These are phyloP conservation scores for Trochalopteron elliotii DNA, from an alignment of 2,113 vertebrate genomes.

Conservation along the genomic window DNA sequence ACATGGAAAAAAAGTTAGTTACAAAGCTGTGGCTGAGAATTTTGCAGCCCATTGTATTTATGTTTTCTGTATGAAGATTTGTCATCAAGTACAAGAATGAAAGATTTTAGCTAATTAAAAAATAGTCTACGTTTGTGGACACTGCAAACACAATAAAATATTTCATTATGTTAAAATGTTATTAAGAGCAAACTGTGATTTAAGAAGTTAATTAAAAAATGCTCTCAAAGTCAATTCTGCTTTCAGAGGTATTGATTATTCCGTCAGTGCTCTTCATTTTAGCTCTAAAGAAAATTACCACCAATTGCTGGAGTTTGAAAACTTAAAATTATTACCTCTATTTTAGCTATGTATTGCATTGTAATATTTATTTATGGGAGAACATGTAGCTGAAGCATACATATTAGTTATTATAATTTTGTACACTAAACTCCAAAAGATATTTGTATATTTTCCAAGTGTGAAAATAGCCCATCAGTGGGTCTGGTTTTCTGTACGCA, in stretches of 20 bases:
- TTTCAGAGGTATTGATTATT: constrained; percentile 6
- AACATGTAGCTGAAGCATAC: background rate
- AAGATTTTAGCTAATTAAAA: background rate
- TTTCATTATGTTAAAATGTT: background rate
- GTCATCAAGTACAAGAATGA: background rate
- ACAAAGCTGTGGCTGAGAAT: background rate
- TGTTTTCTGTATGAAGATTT: background rate
- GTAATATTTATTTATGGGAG: background rate
- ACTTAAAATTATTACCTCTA: background rate
- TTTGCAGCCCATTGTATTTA: background rate
- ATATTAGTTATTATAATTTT: background rate
- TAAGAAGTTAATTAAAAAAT: constrained; percentile 4
- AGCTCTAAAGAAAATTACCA: background rate
- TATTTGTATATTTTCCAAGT: background rate
- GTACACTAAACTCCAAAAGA: background rate
- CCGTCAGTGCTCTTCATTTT: background rate
- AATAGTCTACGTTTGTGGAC: background rate
- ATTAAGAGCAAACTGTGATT: background rate
- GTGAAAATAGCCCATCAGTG: background rate
- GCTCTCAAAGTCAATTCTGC: background rate
- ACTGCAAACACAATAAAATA: background rate
- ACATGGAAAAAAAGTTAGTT: background rate
- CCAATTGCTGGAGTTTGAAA: background rate
- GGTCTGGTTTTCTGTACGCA: background rate
- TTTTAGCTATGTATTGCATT: background rate